Evolutionary conservation across 2,797 vertebrate species (phyloP), one percentile per base, ranked within the genome.

Genomic region (Gadopsis marmoratus): DNA sequence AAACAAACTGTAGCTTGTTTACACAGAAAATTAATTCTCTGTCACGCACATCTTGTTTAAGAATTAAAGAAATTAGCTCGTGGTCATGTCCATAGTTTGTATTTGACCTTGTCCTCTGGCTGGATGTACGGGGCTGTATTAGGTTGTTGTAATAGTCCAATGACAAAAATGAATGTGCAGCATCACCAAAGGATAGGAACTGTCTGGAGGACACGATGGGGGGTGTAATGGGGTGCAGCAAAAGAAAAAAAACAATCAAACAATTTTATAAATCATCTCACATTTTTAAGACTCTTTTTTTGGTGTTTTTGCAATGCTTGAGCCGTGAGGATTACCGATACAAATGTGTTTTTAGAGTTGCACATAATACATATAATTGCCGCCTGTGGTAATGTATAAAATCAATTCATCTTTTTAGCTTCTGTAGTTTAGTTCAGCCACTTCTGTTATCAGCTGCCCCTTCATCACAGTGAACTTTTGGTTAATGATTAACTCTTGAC

Each of bases 1-100:
- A 90, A 93, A 91, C 47, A 88, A 89, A 89, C 70, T 83, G 76
- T 76, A 80, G 82, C 90, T 89, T 94, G 86, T 94, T 92, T 91
- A 83, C 48, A 73, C 86, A 81, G 78, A 76, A 79, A 90, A 92
- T 93, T 84, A 88, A 94, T 93, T 91, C 79, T 89, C 86, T 91
- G 83, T 89, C 86, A 90, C 75, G 88, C 85, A 83, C 86, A 70
- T 88, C 86, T 91, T 93, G 89, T 91, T 92, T 88, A 88, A 89
- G 85, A 93, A 88, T 91, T 81, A 86, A 86, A 85, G 72, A 89
- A 88, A 88, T 83, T 85, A 82, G 79, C 91, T 86, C 8, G 47
- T 14, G 89, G 90, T 90, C 67, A 33, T 68, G 53, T 74, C 80
- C 65, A 13, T 35, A 59, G 65, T 78, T 74, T 19, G 43, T 82